A percentile compares a stretch with the other conserved stretches of the same genome.
phyloP scores from a whole-genome alignment of 2,797 vertebrate species.

The Harpagifer antarcticus region DNA sequence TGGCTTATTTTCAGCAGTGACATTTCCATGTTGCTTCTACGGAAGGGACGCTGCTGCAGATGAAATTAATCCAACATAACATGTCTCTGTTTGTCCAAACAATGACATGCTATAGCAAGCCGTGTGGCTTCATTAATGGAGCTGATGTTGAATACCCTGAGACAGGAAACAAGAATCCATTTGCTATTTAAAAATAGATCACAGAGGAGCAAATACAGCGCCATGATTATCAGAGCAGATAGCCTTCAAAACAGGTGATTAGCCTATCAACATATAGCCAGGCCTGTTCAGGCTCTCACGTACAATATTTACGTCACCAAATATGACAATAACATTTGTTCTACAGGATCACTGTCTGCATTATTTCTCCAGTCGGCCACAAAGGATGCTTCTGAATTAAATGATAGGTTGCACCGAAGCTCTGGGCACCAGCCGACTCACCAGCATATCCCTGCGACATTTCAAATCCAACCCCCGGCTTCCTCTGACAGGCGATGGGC shows the following conservation, averaged over 20 bases:
- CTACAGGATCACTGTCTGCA: background rate
- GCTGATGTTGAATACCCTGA: background rate
- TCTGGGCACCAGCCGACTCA: constrained; percentile 64
- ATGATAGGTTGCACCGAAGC: background rate
- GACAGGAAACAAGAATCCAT: background rate
- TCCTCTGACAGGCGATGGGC: constrained; percentile 58
- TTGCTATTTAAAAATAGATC: background rate
- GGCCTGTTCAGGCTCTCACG: constrained; percentile 33
- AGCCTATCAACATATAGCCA: constrained; percentile 44
- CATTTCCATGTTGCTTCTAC: constrained; percentile 29
- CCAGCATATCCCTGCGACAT: constrained; percentile 71
- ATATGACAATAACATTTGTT: constrained; percentile 2
- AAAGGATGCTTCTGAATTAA: background rate
- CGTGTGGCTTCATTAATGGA: background rate
- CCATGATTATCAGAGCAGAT: constrained; percentile 18
- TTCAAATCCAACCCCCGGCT: constrained; percentile 79
- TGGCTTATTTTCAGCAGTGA: constrained; percentile 44
- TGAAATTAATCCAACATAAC: constrained; percentile 45
- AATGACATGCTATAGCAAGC: background rate
- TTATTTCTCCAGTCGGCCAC: too few relatives aligned
- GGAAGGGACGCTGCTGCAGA: constrained; percentile 37
- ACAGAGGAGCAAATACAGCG: constrained; percentile 1
- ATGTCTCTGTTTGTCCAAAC: constrained; percentile 17
- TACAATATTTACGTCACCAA: constrained; percentile 1
- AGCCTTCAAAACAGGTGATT: constrained; percentile 53